Conservation (phyloP, 2,113 vertebrate genomes). For the Rhinoderma darwinii region DNA sequence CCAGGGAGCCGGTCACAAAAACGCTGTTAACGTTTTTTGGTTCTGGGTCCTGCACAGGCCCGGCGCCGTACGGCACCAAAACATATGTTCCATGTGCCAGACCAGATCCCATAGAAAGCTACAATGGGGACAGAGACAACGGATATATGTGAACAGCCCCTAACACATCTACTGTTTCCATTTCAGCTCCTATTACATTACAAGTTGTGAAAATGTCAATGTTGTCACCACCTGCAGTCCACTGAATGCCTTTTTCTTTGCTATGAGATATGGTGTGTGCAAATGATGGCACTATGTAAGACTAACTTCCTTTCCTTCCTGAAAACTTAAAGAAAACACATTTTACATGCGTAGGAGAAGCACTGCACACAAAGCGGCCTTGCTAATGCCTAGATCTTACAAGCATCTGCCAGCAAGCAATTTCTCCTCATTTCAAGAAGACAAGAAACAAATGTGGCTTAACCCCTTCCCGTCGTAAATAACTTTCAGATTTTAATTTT, state of each 20-base stretch:
- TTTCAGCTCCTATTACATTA: conserved; percentile 12
- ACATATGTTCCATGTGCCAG: too few species aligned
- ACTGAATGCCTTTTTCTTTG: conserved; percentile 20
- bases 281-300: conserved; percentile 39
- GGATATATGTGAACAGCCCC: too few species aligned
- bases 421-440: too few species aligned
- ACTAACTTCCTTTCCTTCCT: conserved; percentile 46
- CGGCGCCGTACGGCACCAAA: too few species aligned
- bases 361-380: background rate
- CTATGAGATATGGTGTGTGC: conserved; percentile 13
- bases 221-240: background rate
- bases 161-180: background rate
- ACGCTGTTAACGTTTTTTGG: too few species aligned
- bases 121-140: too few species aligned
- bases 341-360: conserved; percentile 16
- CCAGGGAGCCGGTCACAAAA: too few species aligned
- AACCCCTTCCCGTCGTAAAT: too few species aligned
- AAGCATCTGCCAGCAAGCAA: background rate
- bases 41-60: too few species aligned
- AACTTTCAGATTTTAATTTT: too few species aligned
- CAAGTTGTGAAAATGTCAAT: conserved; percentile 28
- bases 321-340: conserved; percentile 47
- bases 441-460: too few species aligned
- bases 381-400: conserved; percentile 3
- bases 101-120: too few species aligned